Evolutionary conservation across 1,140 invertebrate genomes (phyloP), one percentile per base, ranked within the genome.

Genomic region (Neodiprion virginianus): DNA sequence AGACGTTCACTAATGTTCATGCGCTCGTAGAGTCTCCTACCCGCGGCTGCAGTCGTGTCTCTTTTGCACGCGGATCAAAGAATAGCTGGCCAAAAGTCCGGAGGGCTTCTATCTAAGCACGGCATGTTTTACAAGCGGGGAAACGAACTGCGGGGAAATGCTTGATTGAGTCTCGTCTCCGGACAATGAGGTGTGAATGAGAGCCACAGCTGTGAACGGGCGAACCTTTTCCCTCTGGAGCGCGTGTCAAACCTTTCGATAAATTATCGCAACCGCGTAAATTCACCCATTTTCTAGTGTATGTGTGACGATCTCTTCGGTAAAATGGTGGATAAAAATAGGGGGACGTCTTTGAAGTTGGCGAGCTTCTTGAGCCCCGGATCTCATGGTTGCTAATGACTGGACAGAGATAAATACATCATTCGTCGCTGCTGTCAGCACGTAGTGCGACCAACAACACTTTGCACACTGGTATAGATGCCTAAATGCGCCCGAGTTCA

Each of bases 341-440:
- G 53, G 11, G 53, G 11, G 28, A 40, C n/a, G n/a, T 61, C 53
- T 61, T 61, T 17, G 53, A 61, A 61, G 53, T 61, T 61, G 53
- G 53, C 53, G 53, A 61, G 53, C 53, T 14, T 4, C 53, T 61
- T 14, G 53, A 61, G 53, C n/a, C 53, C 53, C 53, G 8, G 53
- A 61, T 8, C n/a, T 61, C n/a, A 40, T 40, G 11, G 53, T 61
- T 61, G 53, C 53, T 61, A 61, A 61, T 61, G 53, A 61, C 53
- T 61, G 53, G 53, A 61, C 53, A 17, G 53, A 61, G 53, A 61
- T 61, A 61, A 61, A 17, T 61, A 61, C 53, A 61, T 61, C 53
- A 61, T 61, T 61, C 53, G n/a, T 61, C 53, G 53, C 53, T 61
- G 11, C 53, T 61, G 53, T 61, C 53, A 61, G 53, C 53, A 61